These are phyloP conservation scores for Cephonodes hylas DNA, from an alignment of 2,888 invertebrate species.

Conservation along the genomic window DNA sequence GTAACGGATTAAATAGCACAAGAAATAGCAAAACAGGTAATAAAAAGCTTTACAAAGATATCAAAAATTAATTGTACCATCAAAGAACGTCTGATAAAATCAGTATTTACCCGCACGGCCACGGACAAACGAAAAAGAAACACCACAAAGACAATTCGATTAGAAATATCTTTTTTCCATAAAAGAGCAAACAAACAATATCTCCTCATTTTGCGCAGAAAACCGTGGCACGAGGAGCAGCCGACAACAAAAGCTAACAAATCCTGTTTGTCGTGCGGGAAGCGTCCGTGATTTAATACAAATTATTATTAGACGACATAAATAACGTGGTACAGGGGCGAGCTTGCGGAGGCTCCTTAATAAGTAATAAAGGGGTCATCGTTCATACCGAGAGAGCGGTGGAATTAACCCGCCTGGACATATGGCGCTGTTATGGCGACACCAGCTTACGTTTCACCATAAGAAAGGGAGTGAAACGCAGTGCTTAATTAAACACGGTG, in stretches of 20 bases:
- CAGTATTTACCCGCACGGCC: neutral
- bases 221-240: slow-evolving; percentile 43
- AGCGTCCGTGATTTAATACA: slow-evolving; percentile 79
- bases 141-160: slow-evolving; percentile 31
- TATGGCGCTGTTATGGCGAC: slow-evolving; percentile 51
- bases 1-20: too few relatives aligned
- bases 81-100: neutral
- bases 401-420: slow-evolving; percentile 70
- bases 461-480: slow-evolving; percentile 6
- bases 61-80: too few relatives aligned
- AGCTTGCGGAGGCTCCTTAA: slow-evolving; percentile 69
- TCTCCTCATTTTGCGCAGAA: slow-evolving; percentile 55
- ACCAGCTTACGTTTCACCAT: slow-evolving; percentile 24
- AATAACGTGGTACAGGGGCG: slow-evolving; percentile 72
- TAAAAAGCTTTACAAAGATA: too few relatives aligned
- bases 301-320: slow-evolving; percentile 81
- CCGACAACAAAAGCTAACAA: slow-evolving; percentile 77
- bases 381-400: slow-evolving; percentile 57
- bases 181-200: slow-evolving; percentile 54
- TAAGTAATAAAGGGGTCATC: slow-evolving; percentile 81
- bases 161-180: slow-evolving; percentile 48
- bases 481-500: slow-evolving; percentile 21
- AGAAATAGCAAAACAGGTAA: too few relatives aligned
- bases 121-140: slow-evolving; percentile 21
- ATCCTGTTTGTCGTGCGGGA: slow-evolving; percentile 76